A percentile compares a stretch with the other conserved stretches of the same genome.
Conservation (phyloP, 2,113 vertebrate genomes). For the Tenrec ecaudatus region DNA sequence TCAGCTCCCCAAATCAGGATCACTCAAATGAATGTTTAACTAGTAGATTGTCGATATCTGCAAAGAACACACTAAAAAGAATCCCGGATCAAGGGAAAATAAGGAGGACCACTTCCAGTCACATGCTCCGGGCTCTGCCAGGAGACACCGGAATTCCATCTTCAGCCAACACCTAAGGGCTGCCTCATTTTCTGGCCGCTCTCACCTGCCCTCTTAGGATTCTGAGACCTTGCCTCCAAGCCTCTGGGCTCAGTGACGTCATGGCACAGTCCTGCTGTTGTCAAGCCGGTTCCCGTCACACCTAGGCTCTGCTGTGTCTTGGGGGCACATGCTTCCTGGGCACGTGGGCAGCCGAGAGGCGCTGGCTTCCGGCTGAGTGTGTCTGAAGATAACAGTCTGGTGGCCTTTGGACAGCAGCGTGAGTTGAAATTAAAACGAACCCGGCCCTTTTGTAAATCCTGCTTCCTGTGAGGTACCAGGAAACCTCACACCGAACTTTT, state of each 20-base stretch:
- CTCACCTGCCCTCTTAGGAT: neutral
- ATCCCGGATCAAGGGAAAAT: slow-evolving; percentile 78
- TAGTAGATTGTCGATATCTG: slow-evolving; percentile 64
- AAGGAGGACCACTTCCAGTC: slow-evolving; percentile 69
- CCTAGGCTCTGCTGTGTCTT: slow-evolving; percentile 84
- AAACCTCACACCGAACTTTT: slow-evolving; percentile 56
- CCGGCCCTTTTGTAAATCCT: neutral
- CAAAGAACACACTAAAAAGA: slow-evolving; percentile 48
- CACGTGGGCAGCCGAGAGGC: slow-evolving; percentile 85
- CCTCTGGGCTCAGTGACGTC: slow-evolving; percentile 62
- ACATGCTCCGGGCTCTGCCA: slow-evolving; percentile 61
- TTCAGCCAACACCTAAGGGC: neutral
- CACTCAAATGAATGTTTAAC: slow-evolving; percentile 78
- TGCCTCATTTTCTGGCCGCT: slow-evolving; percentile 1
- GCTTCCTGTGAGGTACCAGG: slow-evolving; percentile 70
- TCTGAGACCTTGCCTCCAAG: slow-evolving; percentile 31
- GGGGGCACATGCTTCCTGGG: slow-evolving; percentile 83
- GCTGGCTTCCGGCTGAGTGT: slow-evolving; percentile 38
- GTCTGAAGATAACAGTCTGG: neutral
- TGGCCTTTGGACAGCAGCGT: slow-evolving; percentile 12
- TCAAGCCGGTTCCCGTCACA: slow-evolving; percentile 79
- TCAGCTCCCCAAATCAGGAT: slow-evolving; percentile 65
- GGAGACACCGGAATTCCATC: slow-evolving; percentile 64
- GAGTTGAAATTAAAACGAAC: too few species aligned
- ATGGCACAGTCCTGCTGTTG: slow-evolving; percentile 74